Base-by-base conservation (phyloP, 2,113 vertebrate genomes). In the Epinephelus moara region DNA sequence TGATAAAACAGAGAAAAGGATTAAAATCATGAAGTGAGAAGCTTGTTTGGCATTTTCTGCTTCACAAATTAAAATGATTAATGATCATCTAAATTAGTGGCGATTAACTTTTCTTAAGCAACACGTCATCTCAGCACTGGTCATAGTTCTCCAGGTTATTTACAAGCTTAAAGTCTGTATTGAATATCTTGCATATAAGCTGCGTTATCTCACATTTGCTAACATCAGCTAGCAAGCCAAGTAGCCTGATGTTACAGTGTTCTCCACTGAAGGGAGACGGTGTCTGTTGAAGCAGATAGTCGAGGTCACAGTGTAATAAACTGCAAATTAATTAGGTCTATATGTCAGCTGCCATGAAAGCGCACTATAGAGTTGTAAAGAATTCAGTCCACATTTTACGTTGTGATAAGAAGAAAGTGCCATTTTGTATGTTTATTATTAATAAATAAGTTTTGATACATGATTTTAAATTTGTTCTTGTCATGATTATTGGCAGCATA, bases 361-460 rank as follows among this genome's bases (percentile, higher is more conserved):
- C 33, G 59, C 50, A 49, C 13, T 49, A 12, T 5, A 9, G 23
- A 40, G 21, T 5, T 47, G 9, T 21, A 21, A 30, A 10, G 11
- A 52, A 42, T 10, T 33, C 67, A 7, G 0, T 62, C 5, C 17
- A n/a, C 14, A 70, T 59, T 75, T 82, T 45, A 49, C 1, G 1
- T 15, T 40, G 50, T 33, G 18, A 57, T 30, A 2, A 42, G 53
- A 62, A 42, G 7, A 8, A 8, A 7, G 6, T 77, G 6, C 2
- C 2, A n/a, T 75, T 82, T 45, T 73, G 2, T 68, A 19, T 23
- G 15, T 78, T 61, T 67, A 42, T 23, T 49, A 49, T 71, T 50
- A 78, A 81, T 85, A 78, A 89, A 88, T 82, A 68, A 0, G 0
- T 66, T 80, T 70, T 66, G n/a, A 50, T 21, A 42, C 19, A 55